Evolutionary conservation across 1,140 invertebrate species (phyloP).

Genomic region (Microplitis demolitor): DNA sequence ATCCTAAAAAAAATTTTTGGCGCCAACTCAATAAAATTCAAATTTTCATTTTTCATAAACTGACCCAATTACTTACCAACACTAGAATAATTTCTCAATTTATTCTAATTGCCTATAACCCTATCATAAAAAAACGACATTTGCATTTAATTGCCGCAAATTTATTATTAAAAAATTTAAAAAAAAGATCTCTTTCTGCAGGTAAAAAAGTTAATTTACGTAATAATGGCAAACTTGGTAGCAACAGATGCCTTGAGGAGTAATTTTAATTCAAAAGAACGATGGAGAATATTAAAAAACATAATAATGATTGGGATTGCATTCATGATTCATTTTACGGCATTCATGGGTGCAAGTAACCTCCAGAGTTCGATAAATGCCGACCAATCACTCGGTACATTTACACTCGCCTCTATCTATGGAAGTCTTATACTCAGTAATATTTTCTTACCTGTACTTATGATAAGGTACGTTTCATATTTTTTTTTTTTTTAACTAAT

Average conservation of each 20-base stretch:
- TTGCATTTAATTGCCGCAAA: too few relatives aligned
- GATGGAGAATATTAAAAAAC: conserved; percentile 74
- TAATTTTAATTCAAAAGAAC: conserved; percentile 60
- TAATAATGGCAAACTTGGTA: not conserved
- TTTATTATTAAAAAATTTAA: too few relatives aligned
- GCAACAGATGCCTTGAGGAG: not conserved
- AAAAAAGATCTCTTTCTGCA: too few relatives aligned
- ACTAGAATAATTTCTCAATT: too few relatives aligned
- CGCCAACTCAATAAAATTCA: too few relatives aligned
- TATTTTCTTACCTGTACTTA: conserved; percentile 76
- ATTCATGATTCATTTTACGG: conserved; percentile 83
- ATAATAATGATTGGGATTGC: conserved; percentile 75
- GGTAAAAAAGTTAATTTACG: not conserved
- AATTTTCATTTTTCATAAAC: too few relatives aligned
- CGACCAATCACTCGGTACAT: conserved; percentile 71
- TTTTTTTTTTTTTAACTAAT: conserved; percentile 24
- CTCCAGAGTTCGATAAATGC: conserved; percentile 78
- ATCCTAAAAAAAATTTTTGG: too few relatives aligned
- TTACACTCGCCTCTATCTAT: conserved; percentile 77
- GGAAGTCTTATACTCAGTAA: conserved; percentile 81
- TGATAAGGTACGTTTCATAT: conserved; percentile 67
- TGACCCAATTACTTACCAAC: too few relatives aligned
- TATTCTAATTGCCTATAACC: too few relatives aligned
- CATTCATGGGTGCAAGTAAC: conserved; percentile 81
- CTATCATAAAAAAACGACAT: too few relatives aligned